Evolutionary conservation across 53 echinoderm and acorn worm genomes (phyloP), one percentile per base, ranked within the genome.

Genomic region (Stichopus horrens): DNA sequence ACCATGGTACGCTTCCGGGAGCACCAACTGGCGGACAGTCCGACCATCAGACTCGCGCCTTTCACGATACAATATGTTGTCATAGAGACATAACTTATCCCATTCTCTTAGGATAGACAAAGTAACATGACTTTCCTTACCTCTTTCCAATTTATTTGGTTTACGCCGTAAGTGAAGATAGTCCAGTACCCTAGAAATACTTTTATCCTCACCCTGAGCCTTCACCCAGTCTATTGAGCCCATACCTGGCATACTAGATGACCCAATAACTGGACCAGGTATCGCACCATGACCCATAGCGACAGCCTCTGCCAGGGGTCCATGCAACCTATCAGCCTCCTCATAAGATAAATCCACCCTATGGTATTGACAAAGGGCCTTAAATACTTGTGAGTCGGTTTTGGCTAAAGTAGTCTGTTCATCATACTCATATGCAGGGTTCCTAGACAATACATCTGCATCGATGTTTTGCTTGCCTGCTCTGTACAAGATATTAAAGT

Each of bases 371-470:
- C 86, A 86, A n/a, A 86, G 74, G 21, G 86, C 86, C 8, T 73
- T 16, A n/a, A 86, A 7, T 19, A 10, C 86, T 9, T 23, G 37
- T 22, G 86, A 7, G 8, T 73, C 74, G 4, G 9, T 22, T 55
- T 55, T 9, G 37, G 37, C 37, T 37, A 74, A 7, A 8, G 10
- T 51, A 13, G 79, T 79, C 5, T 7, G 5, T 5, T 8, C 55
- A 14, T 21, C 52, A 8, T 23, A 11, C 5, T 55, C 57, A 21
- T 58, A 55, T 20, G n/a, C 60, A 13, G 63, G 60, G 56, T 83
- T 58, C 13, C 91, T 86, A 51, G 86, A 89, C 10, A 93, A 77
- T 2, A 74, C 77, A 55, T 93, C 93, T 18, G 91, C 93, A 89
- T 93, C 83, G 19, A 16, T n/a, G 59, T 83, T 83, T 21, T 83